These are phyloP conservation scores for Pseudomugil tenellus DNA, from an alignment of 2,797 vertebrate genomes.

Conservation along the genomic window DNA sequence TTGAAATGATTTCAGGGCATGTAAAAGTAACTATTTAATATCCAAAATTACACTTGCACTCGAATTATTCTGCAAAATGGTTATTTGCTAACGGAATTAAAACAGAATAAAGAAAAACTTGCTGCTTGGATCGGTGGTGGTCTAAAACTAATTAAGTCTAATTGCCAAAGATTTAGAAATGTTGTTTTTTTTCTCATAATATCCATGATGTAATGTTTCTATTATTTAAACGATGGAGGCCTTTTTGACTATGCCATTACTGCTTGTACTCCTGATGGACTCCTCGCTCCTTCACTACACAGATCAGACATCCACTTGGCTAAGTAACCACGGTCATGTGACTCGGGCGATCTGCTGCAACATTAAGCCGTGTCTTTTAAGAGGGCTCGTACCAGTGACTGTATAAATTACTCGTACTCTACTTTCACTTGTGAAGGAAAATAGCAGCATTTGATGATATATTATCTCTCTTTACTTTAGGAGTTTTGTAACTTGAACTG, in stretches of 20 bases:
- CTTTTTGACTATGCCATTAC: conserved; percentile 68
- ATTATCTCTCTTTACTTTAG: background rate
- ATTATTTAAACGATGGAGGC: conserved; percentile 66
- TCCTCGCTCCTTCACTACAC: conserved; percentile 59
- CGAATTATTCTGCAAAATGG: conserved; percentile 46
- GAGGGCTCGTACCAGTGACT: too few relatives aligned
- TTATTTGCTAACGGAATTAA: conserved; percentile 17
- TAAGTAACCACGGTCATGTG: conserved; percentile 72
- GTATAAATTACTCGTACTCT: too few relatives aligned
- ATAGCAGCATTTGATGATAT: conserved; percentile 16
- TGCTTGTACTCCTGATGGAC: conserved; percentile 60
- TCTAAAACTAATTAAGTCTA: conserved; percentile 28
- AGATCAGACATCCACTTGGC: conserved; percentile 71
- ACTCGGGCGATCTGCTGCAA: conserved; percentile 55
- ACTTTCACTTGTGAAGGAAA: conserved; percentile 17
- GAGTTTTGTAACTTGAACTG: conserved; percentile 4
- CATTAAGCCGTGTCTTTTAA: conserved; percentile 51
- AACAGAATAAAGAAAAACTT: conserved; percentile 25
- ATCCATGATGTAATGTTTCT: conserved; percentile 41
- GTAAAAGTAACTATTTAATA: conserved; percentile 51
- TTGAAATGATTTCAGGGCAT: conserved; percentile 45
- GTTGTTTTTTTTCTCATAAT: conserved; percentile 24
- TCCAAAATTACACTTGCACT: conserved; percentile 38
- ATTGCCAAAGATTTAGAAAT: conserved; percentile 40
- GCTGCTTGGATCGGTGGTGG: conserved; percentile 10